Evolutionary conservation across 2,113 vertebrate species (phyloP).

Genomic region (Indri indri): DNA sequence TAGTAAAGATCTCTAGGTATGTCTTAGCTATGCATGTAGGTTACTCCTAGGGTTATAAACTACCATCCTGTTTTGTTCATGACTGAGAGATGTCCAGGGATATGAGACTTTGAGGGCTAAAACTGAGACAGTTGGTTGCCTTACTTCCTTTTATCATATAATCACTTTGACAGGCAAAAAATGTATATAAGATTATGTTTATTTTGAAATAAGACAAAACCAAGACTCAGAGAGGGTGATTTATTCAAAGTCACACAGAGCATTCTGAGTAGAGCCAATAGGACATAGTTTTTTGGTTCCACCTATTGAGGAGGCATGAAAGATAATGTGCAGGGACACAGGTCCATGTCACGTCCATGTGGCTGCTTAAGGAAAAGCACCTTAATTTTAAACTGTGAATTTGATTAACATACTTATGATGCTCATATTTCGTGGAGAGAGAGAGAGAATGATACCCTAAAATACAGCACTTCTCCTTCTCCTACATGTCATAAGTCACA

Average conservation of each 20-base stretch:
- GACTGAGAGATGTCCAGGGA: neutral
- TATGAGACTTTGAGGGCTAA: neutral
- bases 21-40: neutral
- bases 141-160: conserved; percentile 11
- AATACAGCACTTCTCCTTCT: neutral
- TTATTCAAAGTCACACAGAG: conserved; percentile 9
- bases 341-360: neutral
- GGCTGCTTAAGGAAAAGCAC: conserved; percentile 1
- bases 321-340: neutral
- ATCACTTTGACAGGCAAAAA: neutral
- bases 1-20: neutral
- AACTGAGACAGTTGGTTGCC: neutral
- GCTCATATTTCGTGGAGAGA: neutral
- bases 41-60: neutral
- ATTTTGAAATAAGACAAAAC: conserved; percentile 24
- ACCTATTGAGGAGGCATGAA: neutral
- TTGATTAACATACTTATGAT: conserved; percentile 34
- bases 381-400: conserved; percentile 31
- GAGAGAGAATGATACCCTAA: neutral
- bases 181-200: neutral
- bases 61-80: neutral
- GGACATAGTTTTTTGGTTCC: neutral
- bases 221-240: neutral
- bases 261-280: neutral
- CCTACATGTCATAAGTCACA: neutral